A percentile compares a stretch with the other conserved stretches of the same genome.
phyloP scores from a whole-genome alignment of 2,113 vertebrate species.

The Sialia sialis region DNA sequence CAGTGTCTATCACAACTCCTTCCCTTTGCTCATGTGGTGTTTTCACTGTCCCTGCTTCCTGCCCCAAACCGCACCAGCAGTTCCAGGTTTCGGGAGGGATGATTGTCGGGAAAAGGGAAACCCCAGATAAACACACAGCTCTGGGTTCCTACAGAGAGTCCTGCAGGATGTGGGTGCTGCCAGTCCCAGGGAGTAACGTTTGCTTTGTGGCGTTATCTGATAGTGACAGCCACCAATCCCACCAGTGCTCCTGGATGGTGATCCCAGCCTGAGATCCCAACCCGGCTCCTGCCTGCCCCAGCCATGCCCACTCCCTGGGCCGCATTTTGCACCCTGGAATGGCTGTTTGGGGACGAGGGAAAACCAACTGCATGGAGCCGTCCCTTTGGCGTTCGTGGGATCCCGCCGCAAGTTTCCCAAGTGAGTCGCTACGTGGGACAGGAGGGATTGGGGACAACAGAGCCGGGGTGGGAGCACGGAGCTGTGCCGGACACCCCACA shows the following conservation, averaged over 20 bases:
- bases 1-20: neutral
- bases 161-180: neutral
- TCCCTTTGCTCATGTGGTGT: neutral
- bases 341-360: accelerated
- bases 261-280: neutral
- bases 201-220: accelerated
- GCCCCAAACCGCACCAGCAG: accelerated
- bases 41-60: neutral
- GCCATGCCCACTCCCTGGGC: neutral
- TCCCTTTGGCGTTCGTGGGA: accelerated
- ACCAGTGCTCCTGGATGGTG: accelerated
- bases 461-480: accelerated
- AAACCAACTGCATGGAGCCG: accelerated
- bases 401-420: accelerated
- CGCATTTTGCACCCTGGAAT: accelerated
- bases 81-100: accelerated
- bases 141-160: neutral
- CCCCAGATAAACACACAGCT: neutral
- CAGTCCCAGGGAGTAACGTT: accelerated
- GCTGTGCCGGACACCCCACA: neutral
- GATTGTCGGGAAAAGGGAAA: neutral
- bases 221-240: neutral
- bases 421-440: accelerated
- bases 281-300: neutral
- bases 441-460: neutral